Conservation (phyloP, 2,113 vertebrate genomes). For the Prolemur simus region DNA sequence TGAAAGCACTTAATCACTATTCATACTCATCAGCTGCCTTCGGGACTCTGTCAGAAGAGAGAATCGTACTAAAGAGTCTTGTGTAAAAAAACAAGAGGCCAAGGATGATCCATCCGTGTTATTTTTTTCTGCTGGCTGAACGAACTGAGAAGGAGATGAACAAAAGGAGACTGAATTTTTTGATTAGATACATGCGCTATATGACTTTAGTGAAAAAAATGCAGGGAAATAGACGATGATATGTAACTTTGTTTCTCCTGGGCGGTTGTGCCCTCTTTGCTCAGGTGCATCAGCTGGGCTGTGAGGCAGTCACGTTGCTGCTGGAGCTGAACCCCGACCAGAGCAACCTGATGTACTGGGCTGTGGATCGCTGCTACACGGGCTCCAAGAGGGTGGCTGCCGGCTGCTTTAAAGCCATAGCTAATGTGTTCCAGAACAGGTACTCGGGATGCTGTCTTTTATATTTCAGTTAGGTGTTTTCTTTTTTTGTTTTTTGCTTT, state of each 20-base stretch:
- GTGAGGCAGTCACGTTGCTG: constrained; percentile 96
- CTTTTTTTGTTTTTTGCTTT: too few species aligned
- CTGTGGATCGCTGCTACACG: constrained; percentile 97
- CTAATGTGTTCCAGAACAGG: constrained; percentile 99
- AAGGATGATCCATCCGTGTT: neutral
- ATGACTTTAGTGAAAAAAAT: neutral
- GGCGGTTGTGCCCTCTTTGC: neutral
- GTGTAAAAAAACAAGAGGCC: neutral
- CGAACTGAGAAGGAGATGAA: neutral
- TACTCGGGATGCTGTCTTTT: constrained; percentile 54
- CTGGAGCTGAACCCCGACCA: constrained; percentile 98
- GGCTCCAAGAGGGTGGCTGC: constrained; percentile 95
- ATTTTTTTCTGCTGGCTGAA: neutral
- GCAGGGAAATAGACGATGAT: neutral
- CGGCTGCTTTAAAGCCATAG: constrained; percentile 97
- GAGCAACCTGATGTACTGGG: constrained; percentile 99
- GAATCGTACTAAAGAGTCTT: neutral
- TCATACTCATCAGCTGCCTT: neutral
- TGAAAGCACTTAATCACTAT: constrained; percentile 8
- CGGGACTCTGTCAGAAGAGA: neutral
- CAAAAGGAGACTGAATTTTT: neutral
- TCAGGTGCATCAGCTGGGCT: constrained; percentile 97
- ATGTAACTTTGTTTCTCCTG: neutral
- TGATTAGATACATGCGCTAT: neutral
- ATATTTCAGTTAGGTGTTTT: too few species aligned